Conservation (phyloP, 2,888 invertebrate genomes). For the Thyatira batis region DNA sequence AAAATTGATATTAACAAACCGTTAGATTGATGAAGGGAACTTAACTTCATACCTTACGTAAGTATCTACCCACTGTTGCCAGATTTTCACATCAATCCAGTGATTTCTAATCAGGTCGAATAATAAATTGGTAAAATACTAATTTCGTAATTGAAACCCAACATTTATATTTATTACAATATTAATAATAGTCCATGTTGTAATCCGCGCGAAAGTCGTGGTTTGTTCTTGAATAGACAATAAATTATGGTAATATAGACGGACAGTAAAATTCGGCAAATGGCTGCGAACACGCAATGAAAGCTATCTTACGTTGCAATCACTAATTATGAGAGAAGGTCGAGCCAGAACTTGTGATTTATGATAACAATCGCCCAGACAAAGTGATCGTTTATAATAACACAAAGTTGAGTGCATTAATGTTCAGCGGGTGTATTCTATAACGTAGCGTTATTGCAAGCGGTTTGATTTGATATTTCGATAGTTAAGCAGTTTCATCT, state of each 20-base stretch:
- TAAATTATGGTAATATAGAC: neutral
- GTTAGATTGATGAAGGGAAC: no score
- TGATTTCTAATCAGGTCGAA: no score
- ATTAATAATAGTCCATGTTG: neutral
- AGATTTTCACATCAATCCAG: no score
- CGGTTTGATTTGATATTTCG: no score
- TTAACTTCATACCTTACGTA: no score
- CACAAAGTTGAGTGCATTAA: neutral
- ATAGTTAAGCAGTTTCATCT: no score
- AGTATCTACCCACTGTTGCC: no score
- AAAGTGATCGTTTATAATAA: slow-evolving; percentile 2
- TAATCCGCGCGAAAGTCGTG: neutral
- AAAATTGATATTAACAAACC: no score
- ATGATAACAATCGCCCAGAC: slow-evolving; percentile 1
- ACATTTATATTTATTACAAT: neutral
- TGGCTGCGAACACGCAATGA: slow-evolving; percentile 20
- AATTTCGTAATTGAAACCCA: no score
- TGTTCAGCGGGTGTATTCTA: neutral
- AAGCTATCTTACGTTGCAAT: slow-evolving; percentile 15
- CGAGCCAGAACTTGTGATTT: slow-evolving; percentile 8
- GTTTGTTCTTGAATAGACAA: neutral
- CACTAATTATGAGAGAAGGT: slow-evolving; percentile 28
- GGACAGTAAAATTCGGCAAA: neutral
- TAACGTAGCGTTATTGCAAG: neutral
- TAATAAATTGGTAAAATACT: no score